Percentiles rank a stretch among this genome's conserved stretches.
phyloP scores from a whole-genome alignment of 2,113 vertebrate species.

The Elephas maximus region DNA sequence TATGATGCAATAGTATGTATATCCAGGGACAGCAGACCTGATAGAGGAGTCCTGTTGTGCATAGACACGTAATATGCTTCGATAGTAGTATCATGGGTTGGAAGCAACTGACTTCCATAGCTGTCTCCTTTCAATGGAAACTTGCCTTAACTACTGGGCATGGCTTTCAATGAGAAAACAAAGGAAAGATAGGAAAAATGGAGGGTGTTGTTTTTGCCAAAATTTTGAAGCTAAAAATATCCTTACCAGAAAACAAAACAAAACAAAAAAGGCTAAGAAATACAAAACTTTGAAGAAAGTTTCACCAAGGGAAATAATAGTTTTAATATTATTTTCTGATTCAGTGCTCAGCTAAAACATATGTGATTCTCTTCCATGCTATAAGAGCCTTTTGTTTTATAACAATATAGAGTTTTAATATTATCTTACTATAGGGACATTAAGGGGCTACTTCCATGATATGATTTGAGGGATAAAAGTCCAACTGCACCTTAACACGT shows the following conservation, averaged over 20 bases:
- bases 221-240: not conserved
- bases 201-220: not conserved
- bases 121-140: not conserved
- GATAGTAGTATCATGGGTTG: not conserved
- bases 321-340: not conserved
- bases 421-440: not conserved
- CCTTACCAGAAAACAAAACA: not conserved
- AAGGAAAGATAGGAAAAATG: not conserved
- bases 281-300: not conserved
- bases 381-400: not conserved
- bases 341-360: not conserved
- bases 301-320: not conserved
- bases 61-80: not conserved
- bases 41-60: fast-evolving
- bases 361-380: not conserved
- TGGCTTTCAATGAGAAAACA: not conserved
- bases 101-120: not conserved
- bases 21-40: not conserved
- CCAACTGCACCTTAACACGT: not conserved
- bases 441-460: not conserved
- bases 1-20: not conserved
- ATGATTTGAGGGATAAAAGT: not conserved
- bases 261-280: not conserved
- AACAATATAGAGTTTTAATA: not conserved
- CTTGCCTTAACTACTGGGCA: not conserved